phyloP scores from a whole-genome alignment of 92 coral and sea anemone species.

The Epizoanthus fatuus region DNA sequence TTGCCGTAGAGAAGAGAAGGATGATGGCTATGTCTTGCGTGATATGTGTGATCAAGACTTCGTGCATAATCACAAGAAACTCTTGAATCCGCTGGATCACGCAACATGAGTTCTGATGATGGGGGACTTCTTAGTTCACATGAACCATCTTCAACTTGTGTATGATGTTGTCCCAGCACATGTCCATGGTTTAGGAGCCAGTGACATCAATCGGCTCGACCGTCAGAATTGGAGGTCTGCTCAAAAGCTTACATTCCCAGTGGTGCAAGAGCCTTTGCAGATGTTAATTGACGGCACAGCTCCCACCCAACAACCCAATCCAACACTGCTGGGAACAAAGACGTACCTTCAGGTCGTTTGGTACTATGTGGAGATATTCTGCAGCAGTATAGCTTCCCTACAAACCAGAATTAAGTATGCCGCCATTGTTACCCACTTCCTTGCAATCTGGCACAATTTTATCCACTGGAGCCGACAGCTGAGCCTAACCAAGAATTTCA shows the following conservation, averaged over 20 bases:
- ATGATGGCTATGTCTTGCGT: slow-evolving; percentile 29
- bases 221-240: slow-evolving; percentile 60
- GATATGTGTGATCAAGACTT: slow-evolving; percentile 55
- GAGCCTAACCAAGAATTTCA: slow-evolving; percentile 40
- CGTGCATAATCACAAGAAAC: slow-evolving; percentile 47
- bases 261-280: slow-evolving; percentile 10
- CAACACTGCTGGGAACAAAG: slow-evolving; percentile 40
- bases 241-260: slow-evolving; percentile 51
- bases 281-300: slow-evolving; percentile 33
- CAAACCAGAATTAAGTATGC: slow-evolving; percentile 59
- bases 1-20: slow-evolving; percentile 43
- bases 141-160: slow-evolving; percentile 58
- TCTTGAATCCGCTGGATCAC: slow-evolving; percentile 54
- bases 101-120: slow-evolving; percentile 35
- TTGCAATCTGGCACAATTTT: slow-evolving; percentile 63
- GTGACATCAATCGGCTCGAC: slow-evolving; percentile 22
- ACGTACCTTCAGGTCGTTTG: slow-evolving; percentile 49
- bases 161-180: slow-evolving; percentile 28
- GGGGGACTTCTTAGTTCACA: slow-evolving; percentile 39
- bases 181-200: slow-evolving; percentile 33
- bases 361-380: slow-evolving; percentile 64
- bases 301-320: slow-evolving; percentile 22
- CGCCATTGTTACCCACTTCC: slow-evolving; percentile 53
- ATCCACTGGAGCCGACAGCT: slow-evolving; percentile 14
- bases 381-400: slow-evolving; percentile 50